phyloP scores from a whole-genome alignment of 2,113 vertebrate species.

The Oceanites oceanicus region DNA sequence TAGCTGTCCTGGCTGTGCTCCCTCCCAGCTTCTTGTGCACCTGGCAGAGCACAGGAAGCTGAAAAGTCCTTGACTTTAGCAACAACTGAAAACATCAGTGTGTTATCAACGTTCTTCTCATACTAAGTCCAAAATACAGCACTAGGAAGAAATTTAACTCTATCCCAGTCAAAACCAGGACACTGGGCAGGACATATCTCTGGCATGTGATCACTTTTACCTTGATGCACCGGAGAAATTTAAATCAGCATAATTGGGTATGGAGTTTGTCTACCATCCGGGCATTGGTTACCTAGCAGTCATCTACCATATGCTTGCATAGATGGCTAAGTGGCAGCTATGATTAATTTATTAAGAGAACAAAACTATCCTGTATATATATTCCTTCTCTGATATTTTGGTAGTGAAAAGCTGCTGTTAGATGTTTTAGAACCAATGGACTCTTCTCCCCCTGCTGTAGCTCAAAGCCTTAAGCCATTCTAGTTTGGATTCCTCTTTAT shows the following conservation, averaged over 20 bases:
- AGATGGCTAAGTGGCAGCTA: background rate
- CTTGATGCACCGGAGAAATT: background rate
- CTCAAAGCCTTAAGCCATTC: background rate
- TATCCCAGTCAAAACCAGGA: too few species aligned
- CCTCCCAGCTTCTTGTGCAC: too few species aligned
- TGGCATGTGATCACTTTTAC: background rate
- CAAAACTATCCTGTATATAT: background rate
- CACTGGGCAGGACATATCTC: background rate
- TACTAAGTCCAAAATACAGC: too few species aligned
- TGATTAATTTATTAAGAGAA: background rate
- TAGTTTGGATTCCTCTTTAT: background rate
- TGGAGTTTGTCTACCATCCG: background rate
- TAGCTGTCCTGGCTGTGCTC: too few species aligned
- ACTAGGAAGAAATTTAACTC: too few species aligned
- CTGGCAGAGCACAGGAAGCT: too few species aligned
- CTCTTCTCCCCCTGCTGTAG: rapidly evolving
- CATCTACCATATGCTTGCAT: background rate
- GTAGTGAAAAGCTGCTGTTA: background rate
- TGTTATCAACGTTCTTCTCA: too few species aligned
- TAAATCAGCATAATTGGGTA: background rate
- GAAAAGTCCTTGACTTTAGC: too few species aligned
- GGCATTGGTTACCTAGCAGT: background rate
- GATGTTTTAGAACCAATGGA: background rate
- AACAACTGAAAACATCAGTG: too few species aligned
- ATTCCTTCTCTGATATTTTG: background rate